Base-by-base conservation (phyloP, 1,140 invertebrate species). In the Melitaea cinxia region DNA sequence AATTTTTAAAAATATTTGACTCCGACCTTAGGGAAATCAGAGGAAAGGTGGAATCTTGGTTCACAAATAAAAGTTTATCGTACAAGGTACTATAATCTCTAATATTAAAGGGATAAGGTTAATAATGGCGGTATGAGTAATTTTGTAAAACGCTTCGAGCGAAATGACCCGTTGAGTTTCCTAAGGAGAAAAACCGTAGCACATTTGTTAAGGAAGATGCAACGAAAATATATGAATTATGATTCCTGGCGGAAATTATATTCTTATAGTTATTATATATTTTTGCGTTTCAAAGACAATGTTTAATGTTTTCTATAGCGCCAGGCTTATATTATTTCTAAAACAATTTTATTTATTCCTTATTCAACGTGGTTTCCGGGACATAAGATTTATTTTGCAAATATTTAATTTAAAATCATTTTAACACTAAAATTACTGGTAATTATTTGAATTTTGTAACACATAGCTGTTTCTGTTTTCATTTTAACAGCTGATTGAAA, bases 21-120 rank as follows among this genome's bases (percentile, higher is more conserved):
- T 71, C 47, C 55, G 78, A 77, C 86, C 86, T 81, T 67, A 78
- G 84, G 86, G 86, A 87, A 89, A 89, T 87, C 84, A 87, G 71
- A 74, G 70, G 71, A 61, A 61, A 61, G 60, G 65, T 67, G 57
- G 62, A 68, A 69, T 70, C 65, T 68, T 70, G 58, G 39, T 61
- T 64, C 58, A 24, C 65, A 75, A 68, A 70, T 68, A 49, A 49
- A 55, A n/a, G 53, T 62, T 39, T 37, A 61, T 6, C 49, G 19
- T 55, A 49, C 58, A 57, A 49, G 61, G 65, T 62, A 78, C 61
- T 65, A 64, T 74, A 62, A 68, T 68, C 70, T 65, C 45, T 78
- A 70, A 72, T 69, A 49, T 45, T 45, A 62, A 17, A 30, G 60
- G 33, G 55, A 69, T 65, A 79, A 75, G 61, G 67, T 47, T 61